Conservation (phyloP, 2,888 invertebrate genomes). For the Oxystoma pomonae region DNA sequence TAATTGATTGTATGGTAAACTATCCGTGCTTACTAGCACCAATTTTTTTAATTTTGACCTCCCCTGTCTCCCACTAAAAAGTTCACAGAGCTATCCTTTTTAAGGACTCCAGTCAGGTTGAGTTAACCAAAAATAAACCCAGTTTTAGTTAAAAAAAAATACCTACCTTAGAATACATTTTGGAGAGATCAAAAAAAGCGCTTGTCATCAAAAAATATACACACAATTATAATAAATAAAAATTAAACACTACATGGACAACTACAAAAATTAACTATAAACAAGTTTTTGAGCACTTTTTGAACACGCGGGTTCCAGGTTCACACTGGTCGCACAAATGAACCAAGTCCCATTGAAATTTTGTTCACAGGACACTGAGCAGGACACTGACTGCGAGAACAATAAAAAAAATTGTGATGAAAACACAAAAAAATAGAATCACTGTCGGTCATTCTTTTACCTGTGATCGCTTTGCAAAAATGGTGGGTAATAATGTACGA, state of each 20-base stretch:
- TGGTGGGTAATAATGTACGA: not conserved
- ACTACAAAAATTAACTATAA: not conserved
- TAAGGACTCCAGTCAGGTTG: too few relatives aligned
- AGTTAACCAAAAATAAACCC: too few relatives aligned
- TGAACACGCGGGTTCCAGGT: not conserved
- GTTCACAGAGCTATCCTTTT: too few relatives aligned
- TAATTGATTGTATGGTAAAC: too few relatives aligned
- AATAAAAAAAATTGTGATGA: not conserved
- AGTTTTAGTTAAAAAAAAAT: not conserved
- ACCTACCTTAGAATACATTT: not conserved
- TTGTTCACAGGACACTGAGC: not conserved
- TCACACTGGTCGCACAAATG: not conserved
- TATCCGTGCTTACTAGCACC: too few relatives aligned
- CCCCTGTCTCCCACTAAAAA: too few relatives aligned
- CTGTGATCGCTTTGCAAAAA: not conserved
- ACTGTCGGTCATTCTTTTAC: not conserved
- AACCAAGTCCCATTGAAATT: not conserved
- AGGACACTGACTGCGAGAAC: not conserved
- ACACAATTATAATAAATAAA: not conserved
- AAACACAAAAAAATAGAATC: not conserved
- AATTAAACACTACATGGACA: not conserved
- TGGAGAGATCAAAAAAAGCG: not conserved
- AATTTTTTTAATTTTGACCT: too few relatives aligned
- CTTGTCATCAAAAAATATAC: not conserved
- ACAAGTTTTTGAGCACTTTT: not conserved